These are phyloP conservation scores for Hermodice carunculata DNA, from an alignment of 2,888 invertebrate genomes.

Conservation along the genomic window DNA sequence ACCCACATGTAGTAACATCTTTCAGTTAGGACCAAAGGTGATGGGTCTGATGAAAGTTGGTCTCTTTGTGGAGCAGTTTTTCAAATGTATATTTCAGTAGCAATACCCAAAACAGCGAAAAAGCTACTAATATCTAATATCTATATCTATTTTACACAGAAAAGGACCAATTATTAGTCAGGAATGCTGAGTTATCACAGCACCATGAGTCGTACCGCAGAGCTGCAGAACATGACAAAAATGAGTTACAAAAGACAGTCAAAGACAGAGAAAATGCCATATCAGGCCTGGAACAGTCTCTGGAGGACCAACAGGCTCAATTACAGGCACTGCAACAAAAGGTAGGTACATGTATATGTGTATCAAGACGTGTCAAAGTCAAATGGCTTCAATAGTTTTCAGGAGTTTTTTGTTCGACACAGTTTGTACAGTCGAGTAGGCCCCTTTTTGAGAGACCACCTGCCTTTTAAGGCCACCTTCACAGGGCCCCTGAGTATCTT, in stretches of 20 bases:
- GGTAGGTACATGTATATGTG: not conserved
- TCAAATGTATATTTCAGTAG: too few relatives aligned
- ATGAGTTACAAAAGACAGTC: slow-evolving; percentile 41
- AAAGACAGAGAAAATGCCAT: slow-evolving; percentile 41
- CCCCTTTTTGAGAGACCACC: too few relatives aligned
- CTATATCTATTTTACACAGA: slow-evolving; percentile 47
- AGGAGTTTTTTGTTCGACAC: too few relatives aligned
- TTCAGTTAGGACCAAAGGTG: too few relatives aligned
- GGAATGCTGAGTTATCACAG: slow-evolving; percentile 66
- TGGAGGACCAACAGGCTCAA: slow-evolving; percentile 35
- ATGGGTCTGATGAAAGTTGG: not conserved
- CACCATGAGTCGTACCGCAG: slow-evolving; percentile 67
- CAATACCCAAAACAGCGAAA: too few relatives aligned
- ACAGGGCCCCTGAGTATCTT: too few relatives aligned
- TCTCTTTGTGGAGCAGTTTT: too few relatives aligned
- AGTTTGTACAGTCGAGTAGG: too few relatives aligned
- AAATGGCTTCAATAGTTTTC: too few relatives aligned
- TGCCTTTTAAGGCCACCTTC: too few relatives aligned
- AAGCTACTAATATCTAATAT: too few relatives aligned
- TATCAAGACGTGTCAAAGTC: too few relatives aligned
- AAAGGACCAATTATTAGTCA: slow-evolving; percentile 59
- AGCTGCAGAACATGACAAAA: slow-evolving; percentile 16
- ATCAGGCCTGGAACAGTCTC: slow-evolving; percentile 31
- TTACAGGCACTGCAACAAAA: not conserved
- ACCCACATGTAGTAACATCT: not conserved